Evolutionary conservation across 2,888 invertebrate species (phyloP).

Genomic region (Incurvaria masculella): DNA sequence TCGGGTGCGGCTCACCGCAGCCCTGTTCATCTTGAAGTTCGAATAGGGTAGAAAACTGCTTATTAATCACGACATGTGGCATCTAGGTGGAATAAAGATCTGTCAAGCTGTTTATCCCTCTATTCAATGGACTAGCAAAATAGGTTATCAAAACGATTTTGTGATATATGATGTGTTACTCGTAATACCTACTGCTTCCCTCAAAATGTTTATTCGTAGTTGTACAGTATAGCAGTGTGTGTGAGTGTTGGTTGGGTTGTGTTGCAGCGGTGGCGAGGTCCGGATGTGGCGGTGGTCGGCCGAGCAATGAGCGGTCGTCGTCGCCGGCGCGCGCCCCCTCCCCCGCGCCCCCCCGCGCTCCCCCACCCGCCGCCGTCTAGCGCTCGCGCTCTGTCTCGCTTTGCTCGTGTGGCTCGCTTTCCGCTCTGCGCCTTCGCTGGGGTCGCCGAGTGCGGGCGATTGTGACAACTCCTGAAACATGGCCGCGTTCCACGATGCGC

Average conservation of each 20-base stretch:
- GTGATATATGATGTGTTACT: no score
- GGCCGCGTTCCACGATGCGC: background rate
- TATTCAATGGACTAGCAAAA: no score
- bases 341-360: conserved; percentile 16
- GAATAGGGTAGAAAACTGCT: no score
- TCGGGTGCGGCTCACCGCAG: no score
- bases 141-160: no score
- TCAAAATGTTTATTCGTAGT: no score
- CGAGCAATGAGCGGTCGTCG: conserved; percentile 38
- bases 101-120: no score
- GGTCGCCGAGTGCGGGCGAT: background rate
- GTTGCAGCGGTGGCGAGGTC: conserved; percentile 71
- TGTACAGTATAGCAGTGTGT: conserved; percentile 2
- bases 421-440: background rate
- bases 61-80: no score
- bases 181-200: no score
- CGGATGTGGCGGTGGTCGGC: conserved; percentile 59
- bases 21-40: no score
- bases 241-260: conserved; percentile 25
- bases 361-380: conserved; percentile 11
- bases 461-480: no score
- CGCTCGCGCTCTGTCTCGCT: conserved; percentile 11
- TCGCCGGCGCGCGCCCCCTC: conserved; percentile 19
- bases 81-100: no score
- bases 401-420: conserved; percentile 8